These are phyloP conservation scores for Zingel zingel DNA, from an alignment of 2,113 vertebrate genomes.

Conservation along the genomic window DNA sequence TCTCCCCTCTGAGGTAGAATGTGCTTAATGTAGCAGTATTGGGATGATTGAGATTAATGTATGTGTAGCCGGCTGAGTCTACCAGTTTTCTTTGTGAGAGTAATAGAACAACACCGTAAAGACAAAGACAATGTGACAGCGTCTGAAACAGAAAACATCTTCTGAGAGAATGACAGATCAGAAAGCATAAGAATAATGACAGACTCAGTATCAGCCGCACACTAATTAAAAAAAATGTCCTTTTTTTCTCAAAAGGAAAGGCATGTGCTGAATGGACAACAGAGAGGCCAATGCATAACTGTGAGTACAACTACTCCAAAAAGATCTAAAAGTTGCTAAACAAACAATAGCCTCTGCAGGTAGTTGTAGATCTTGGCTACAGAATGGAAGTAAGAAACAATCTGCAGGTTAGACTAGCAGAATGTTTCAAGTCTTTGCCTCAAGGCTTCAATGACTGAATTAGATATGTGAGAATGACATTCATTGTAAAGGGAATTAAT, in stretches of 20 bases:
- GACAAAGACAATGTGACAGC: slow-evolving; percentile 43
- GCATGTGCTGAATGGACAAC: slow-evolving; percentile 15
- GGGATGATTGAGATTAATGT: slow-evolving; percentile 49
- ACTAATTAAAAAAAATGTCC: background rate
- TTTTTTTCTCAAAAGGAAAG: slow-evolving; percentile 8
- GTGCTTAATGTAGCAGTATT: slow-evolving; percentile 40
- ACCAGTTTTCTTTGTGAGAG: slow-evolving; percentile 33
- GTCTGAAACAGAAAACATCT: slow-evolving; percentile 37
- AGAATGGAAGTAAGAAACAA: background rate
- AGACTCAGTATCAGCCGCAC: background rate
- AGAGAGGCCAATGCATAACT: background rate
- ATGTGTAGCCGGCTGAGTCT: slow-evolving; percentile 14
- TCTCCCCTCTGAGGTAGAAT: slow-evolving; percentile 25
- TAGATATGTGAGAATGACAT: slow-evolving; percentile 6
- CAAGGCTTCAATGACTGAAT: background rate
- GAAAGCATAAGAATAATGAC: slow-evolving; percentile 21
- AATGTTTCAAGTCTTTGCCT: background rate
- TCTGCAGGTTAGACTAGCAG: background rate
- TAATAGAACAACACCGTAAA: slow-evolving; percentile 24
- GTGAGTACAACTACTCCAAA: background rate
- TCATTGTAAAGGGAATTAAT: slow-evolving; percentile 31
- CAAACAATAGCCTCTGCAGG: background rate
- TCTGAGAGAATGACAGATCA: slow-evolving; percentile 46
- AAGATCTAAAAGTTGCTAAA: background rate
- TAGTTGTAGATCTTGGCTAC: background rate